These are phyloP conservation scores for Melanotaenia trifasciata DNA, from an alignment of 2,797 vertebrate genomes.

Conservation along the genomic window DNA sequence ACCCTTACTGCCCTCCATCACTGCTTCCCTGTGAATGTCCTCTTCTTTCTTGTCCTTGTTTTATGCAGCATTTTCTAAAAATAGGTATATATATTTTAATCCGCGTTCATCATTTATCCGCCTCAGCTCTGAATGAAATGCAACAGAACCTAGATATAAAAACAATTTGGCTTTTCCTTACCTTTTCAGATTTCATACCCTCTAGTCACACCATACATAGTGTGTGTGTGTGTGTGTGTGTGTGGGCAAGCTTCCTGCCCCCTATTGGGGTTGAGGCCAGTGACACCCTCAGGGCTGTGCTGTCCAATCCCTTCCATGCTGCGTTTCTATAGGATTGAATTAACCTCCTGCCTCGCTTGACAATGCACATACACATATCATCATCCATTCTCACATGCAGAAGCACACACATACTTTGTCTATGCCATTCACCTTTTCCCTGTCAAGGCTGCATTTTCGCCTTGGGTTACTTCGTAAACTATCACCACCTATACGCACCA, in stretches of 20 bases:
- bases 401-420: constrained; percentile 51
- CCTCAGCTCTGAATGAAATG: constrained; percentile 70
- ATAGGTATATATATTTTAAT: constrained; percentile 70
- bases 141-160: constrained; percentile 75
- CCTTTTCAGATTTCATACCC: constrained; percentile 73
- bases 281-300: constrained; percentile 82
- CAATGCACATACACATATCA: constrained; percentile 77
- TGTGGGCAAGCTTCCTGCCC: constrained; percentile 55
- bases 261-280: constrained; percentile 80
- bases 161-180: constrained; percentile 76
- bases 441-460: constrained; percentile 59
- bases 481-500: constrained; percentile 45
- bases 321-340: constrained; percentile 87
- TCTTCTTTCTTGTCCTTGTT: constrained; percentile 71
- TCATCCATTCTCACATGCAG: constrained; percentile 56
- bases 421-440: constrained; percentile 73
- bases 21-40: constrained; percentile 54
- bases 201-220: constrained; percentile 72
- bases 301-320: constrained; percentile 84
- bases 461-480: constrained; percentile 50
- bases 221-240: constrained; percentile 42
- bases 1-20: constrained; percentile 52
- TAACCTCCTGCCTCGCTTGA: constrained; percentile 83
- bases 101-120: constrained; percentile 73
- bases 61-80: constrained; percentile 69